Base-by-base conservation (phyloP, 2,888 invertebrate species). In the Athripsodes cinereus region DNA sequence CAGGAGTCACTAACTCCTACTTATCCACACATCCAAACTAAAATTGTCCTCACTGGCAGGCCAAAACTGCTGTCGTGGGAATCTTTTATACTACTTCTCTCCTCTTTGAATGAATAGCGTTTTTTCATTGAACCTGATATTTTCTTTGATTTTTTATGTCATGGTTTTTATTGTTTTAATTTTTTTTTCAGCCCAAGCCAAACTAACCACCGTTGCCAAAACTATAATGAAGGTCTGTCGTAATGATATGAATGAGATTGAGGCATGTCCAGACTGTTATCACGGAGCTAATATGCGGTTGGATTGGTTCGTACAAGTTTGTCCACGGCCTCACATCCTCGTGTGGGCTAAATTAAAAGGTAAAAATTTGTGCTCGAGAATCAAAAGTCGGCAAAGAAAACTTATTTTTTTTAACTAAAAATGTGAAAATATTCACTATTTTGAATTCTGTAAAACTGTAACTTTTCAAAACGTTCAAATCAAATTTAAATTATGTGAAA, bases 341-440 rank as follows among this genome's bases (percentile, higher is more conserved):
- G 87, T 97, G 1, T 98, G 97, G 97, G 97, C 97, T 1, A 96
- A 96, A 71, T 78, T 97, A 11, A 95, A 96, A 78, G 96, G 86
- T 73, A n/a, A n/a, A n/a, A n/a, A n/a, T n/a, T n/a, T n/a, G n/a
- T n/a, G n/a, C n/a, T n/a, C n/a, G n/a, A n/a, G n/a, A n/a, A n/a
- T n/a, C n/a, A n/a, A n/a, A n/a, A n/a, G n/a, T n/a, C n/a, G n/a
- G n/a, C n/a, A n/a, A n/a, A n/a, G n/a, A n/a, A n/a, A n/a, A n/a
- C n/a, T n/a, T n/a, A n/a, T n/a, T n/a, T n/a, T n/a, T n/a, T n/a
- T n/a, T n/a, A n/a, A n/a, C n/a, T n/a, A n/a, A 8, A 31, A 31
- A 31, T 31, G 31, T 31, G 11, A 31, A 31, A 31, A 6, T 31
- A 31, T 31, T 11, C 11, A 11, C 11, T 8, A 31, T 31, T 31